A percentile compares a stretch with the other conserved stretches of the same genome.
These are phyloP conservation scores for Sebastes elongatus DNA, from an alignment of 2,797 vertebrate species.

Conservation along the genomic window DNA sequence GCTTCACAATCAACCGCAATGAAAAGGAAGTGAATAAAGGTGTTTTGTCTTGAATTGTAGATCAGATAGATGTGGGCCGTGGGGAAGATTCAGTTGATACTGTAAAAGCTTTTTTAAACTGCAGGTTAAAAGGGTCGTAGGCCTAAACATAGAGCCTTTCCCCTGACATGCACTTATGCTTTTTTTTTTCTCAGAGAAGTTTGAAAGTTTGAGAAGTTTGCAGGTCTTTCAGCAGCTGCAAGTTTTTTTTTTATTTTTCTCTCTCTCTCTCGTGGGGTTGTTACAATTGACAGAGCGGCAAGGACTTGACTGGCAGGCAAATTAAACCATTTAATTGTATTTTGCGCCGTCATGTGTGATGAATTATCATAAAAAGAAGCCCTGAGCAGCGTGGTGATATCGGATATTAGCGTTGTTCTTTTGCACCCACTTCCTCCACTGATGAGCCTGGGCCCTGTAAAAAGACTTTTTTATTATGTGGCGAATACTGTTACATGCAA, in stretches of 20 bases:
- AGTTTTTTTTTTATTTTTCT: not conserved
- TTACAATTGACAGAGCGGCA: not conserved
- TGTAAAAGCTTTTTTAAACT: constrained; percentile 10
- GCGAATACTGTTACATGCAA: constrained; percentile 52
- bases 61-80: constrained; percentile 15
- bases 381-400: constrained; percentile 16
- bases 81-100: constrained; percentile 26
- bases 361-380: constrained; percentile 51
- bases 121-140: constrained; percentile 14
- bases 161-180: not conserved
- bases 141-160: not conserved
- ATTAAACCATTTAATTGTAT: constrained; percentile 43
- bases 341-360: constrained; percentile 46
- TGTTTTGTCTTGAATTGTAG: constrained; percentile 52
- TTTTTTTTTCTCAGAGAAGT: too few relatives aligned
- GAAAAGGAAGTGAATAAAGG: constrained; percentile 48
- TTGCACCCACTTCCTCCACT: constrained; percentile 19
- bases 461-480: constrained; percentile 48
- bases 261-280: not conserved
- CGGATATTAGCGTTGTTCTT: constrained; percentile 38
- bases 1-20: constrained; percentile 41
- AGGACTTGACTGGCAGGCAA: constrained; percentile 29
- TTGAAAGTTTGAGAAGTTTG: not conserved
- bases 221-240: not conserved
- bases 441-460: constrained; percentile 32